Conservation (phyloP, 1,140 invertebrate genomes). For the Hypsibius dujardini region DNA sequence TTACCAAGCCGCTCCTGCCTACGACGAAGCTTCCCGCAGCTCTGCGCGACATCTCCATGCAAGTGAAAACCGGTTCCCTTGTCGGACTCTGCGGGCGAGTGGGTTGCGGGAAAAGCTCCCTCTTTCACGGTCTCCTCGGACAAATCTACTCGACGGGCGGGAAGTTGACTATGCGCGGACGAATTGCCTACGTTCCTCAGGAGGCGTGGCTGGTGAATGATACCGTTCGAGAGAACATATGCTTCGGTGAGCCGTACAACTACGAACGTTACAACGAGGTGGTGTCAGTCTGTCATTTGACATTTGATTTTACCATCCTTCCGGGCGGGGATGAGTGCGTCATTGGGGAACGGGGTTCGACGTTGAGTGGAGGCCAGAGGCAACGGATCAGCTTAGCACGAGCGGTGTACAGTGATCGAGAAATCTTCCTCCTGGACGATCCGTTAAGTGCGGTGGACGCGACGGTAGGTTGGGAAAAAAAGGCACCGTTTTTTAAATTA, state of each 20-base stretch:
- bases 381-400: slow-evolving; percentile 27
- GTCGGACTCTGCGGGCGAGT: slow-evolving; percentile 49
- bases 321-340: slow-evolving; percentile 49
- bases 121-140: slow-evolving; percentile 45
- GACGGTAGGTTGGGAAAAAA: slow-evolving; percentile 26
- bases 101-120: slow-evolving; percentile 48
- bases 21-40: slow-evolving; percentile 8
- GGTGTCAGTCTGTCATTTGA: not conserved
- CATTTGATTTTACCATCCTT: slow-evolving; percentile 31
- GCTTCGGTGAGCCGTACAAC: slow-evolving; percentile 39
- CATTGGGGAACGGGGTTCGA: slow-evolving; percentile 64
- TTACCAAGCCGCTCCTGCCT: not conserved
- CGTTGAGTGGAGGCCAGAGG: slow-evolving; percentile 27
- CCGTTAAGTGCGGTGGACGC: slow-evolving; percentile 38
- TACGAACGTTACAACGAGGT: slow-evolving; percentile 10
- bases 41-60: slow-evolving; percentile 22
- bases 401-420: slow-evolving; percentile 30
- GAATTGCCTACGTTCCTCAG: slow-evolving; percentile 47
- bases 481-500: too few species aligned
- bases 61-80: slow-evolving; percentile 34
- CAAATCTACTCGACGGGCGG: slow-evolving; percentile 32
- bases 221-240: slow-evolving; percentile 48
- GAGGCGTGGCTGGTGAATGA: slow-evolving; percentile 47
- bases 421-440: slow-evolving; percentile 39
- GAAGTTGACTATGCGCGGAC: slow-evolving; percentile 39